These are phyloP conservation scores for Neomonachus schauinslandi DNA, from an alignment of 2,113 vertebrate species.

Conservation along the genomic window DNA sequence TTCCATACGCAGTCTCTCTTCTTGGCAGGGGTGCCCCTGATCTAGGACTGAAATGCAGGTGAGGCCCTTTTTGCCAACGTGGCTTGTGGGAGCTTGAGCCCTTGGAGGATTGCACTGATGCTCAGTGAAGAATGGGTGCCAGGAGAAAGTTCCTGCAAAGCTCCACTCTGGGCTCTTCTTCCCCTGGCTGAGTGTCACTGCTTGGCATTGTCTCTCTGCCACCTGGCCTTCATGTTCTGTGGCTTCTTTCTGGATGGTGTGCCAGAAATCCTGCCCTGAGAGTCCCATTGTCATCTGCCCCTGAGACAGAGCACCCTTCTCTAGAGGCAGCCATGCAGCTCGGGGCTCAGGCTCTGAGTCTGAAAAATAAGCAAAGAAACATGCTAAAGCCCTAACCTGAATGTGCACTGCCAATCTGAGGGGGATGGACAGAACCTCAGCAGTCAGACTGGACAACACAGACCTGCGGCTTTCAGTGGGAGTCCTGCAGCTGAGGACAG, in stretches of 20 bases:
- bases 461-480: background rate
- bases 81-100: background rate
- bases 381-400: background rate
- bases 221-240: background rate
- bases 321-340: background rate
- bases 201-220: conserved; percentile 89
- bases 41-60: background rate
- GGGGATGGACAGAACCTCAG: background rate
- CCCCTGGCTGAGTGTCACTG: conserved; percentile 86
- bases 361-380: background rate
- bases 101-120: background rate
- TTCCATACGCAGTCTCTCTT: background rate
- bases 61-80: background rate
- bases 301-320: background rate
- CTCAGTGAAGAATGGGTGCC: conserved; percentile 83
- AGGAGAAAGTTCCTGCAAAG: conserved; percentile 57
- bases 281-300: background rate
- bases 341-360: background rate
- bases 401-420: background rate
- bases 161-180: conserved; percentile 87
- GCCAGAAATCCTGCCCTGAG: background rate
- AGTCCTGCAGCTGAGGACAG: background rate
- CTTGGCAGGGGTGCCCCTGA: background rate
- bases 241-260: conserved; percentile 5
- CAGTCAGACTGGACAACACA: too few species aligned